Evolutionary conservation across 2,888 invertebrate genomes (phyloP), one percentile per base, ranked within the genome.

Genomic region (Noctua fimbriata): DNA sequence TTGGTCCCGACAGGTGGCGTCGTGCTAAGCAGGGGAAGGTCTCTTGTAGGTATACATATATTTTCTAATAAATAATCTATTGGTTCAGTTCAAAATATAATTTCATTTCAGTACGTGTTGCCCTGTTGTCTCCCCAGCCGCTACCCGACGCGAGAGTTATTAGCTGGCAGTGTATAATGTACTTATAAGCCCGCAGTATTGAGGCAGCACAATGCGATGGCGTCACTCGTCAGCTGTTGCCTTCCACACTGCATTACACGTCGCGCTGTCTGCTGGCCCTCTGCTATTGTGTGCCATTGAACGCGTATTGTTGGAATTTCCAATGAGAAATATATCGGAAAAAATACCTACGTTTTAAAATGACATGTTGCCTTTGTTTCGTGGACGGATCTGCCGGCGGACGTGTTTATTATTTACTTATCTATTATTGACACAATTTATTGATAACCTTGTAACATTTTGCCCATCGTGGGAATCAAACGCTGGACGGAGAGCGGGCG

Each of bases 151-250:
- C 14, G 52, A 47, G 63, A 66, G 71, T 74, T 73, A 79, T 79
- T 74, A 83, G 49, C 36, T 28, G 14, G 83, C 14, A 66, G 44
- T 44, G 9, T 44, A 16, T 9, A 9, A 44, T 66, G 66, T n/a
- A 44, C 24, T 0, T 60, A 28, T 1, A 16, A 66, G 65, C 9
- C 24, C 41, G 55, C 47, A 52, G 60, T 67, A 66, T 71, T 63
- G 70, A 60, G n/a, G 10, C 44, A 52, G 69, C 47, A 83, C 82
- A 78, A 74, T 63, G 63, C 66, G 12, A 28, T 80, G 84, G 58
- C 75, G 69, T 72, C 79, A 36, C 21, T 9, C 69, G 76, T 16
- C 83, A 84, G 84, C 81, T 84, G 82, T n/a, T 52, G 47, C 60
- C 6, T 36, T 41, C 18, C 70, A 52, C 65, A 32, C 44, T 55